Evolutionary conservation across 2,888 invertebrate genomes (phyloP).

Genomic region (Parochlus steinenii): DNA sequence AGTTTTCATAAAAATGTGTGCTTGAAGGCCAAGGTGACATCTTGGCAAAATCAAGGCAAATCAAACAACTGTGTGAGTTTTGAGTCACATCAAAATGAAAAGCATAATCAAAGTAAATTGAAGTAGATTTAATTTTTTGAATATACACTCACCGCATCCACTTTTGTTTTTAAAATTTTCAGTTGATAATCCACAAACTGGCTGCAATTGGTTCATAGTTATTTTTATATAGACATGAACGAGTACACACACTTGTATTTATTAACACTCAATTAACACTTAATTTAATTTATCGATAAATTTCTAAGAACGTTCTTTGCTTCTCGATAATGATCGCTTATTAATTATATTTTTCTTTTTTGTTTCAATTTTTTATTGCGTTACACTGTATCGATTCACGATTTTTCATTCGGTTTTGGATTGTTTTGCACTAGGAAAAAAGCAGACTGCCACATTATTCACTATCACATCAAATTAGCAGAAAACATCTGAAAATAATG

Average conservation of each 20-base stretch:
- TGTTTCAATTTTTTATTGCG: not conserved
- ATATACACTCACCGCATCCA: constrained; percentile 6
- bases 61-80: too few species aligned
- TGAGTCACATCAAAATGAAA: too few species aligned
- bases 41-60: too few species aligned
- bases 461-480: too few species aligned
- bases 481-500: too few species aligned
- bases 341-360: not conserved
- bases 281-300: not conserved
- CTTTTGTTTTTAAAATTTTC: constrained; percentile 6
- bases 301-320: not conserved
- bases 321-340: not conserved
- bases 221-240: not conserved
- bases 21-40: too few species aligned
- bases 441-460: too few species aligned
- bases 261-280: not conserved
- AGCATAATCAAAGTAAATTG: too few species aligned
- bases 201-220: constrained; percentile 10
- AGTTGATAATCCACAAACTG: constrained; percentile 10
- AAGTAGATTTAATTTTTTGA: not conserved
- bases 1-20: too few species aligned
- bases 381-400: not conserved
- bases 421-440: too few species aligned
- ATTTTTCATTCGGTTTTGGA: not conserved
- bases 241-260: constrained; percentile 4